phyloP scores from a whole-genome alignment of 1,140 invertebrate species.

The Drosophila murphyi region DNA sequence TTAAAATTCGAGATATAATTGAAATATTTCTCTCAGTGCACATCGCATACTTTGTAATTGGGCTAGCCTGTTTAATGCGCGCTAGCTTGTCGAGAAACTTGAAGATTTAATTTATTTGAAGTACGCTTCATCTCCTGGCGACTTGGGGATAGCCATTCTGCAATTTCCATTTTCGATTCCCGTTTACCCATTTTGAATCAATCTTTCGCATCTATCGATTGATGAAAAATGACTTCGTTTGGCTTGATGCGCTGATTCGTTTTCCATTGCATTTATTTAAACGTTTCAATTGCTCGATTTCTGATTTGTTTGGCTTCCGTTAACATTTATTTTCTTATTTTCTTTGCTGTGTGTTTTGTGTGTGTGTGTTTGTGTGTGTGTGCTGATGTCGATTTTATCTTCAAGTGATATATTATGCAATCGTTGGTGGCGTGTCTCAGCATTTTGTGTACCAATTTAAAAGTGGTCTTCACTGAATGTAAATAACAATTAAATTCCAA shows the following conservation, averaged over 20 bases:
- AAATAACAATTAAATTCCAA: constrained; percentile 65
- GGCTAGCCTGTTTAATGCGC: constrained; percentile 53
- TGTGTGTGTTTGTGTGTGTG: neutral
- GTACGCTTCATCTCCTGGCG: constrained; percentile 45
- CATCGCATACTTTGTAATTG: constrained; percentile 49
- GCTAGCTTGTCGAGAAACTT: constrained; percentile 60
- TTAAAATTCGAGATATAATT: neutral
- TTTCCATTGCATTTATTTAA: constrained; percentile 75
- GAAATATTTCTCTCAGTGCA: constrained; percentile 10
- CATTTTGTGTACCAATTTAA: constrained; percentile 9
- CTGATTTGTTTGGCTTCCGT: constrained; percentile 39
- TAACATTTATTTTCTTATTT: constrained; percentile 20
- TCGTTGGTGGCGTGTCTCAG: constrained; percentile 13
- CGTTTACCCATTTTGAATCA: constrained; percentile 26
- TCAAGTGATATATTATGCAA: constrained; percentile 70
- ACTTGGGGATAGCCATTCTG: constrained; percentile 14
- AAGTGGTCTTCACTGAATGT: constrained; percentile 40
- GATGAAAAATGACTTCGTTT: constrained; percentile 53
- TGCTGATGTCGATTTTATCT: constrained; percentile 61
- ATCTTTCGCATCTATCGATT: constrained; percentile 40
- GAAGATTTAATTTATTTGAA: constrained; percentile 82
- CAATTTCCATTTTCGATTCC: constrained; percentile 20
- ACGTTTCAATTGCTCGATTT: constrained; percentile 75
- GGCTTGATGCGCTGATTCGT: constrained; percentile 65
- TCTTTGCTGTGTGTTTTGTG: constrained; percentile 7